Evolutionary conservation across 53 echinoderm and acorn worm species (phyloP).

Genomic region (Mesocentrotus franciscanus): DNA sequence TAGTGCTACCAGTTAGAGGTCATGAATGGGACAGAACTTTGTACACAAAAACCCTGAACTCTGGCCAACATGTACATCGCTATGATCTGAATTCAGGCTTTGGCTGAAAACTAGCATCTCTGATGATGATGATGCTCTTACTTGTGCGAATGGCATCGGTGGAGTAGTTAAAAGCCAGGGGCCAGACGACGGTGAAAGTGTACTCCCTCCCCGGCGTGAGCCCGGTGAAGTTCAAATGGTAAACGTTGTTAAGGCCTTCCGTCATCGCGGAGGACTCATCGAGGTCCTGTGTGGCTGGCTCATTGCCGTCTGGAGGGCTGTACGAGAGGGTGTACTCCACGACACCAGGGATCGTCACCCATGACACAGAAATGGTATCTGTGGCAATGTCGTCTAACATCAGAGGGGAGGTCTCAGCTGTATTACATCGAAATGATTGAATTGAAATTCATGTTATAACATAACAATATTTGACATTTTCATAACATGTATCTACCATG

Average conservation of each 20-base stretch:
- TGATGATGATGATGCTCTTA: not conserved
- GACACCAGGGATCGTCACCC: constrained; percentile 60
- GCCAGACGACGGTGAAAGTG: constrained; percentile 57
- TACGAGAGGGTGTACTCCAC: constrained; percentile 42
- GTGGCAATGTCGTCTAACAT: not conserved
- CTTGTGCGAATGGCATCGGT: not conserved
- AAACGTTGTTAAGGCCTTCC: constrained; percentile 2
- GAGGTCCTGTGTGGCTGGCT: constrained; percentile 31
- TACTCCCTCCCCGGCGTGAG: constrained; percentile 47
- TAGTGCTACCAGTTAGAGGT: no score
- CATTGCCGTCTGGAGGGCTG: constrained; percentile 53
- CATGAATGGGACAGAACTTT: no score
- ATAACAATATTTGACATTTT: not conserved
- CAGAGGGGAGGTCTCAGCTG: constrained; percentile 52
- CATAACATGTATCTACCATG: not conserved
- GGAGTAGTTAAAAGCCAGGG: constrained; percentile 33
- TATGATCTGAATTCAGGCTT: no score
- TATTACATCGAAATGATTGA: not conserved
- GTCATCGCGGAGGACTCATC: not conserved
- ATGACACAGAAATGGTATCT: not conserved
- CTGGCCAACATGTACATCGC: no score
- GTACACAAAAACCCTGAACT: no score
- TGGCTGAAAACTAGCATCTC: no score
- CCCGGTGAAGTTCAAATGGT: constrained; percentile 33
- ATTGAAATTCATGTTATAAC: not conserved